A percentile compares a stretch with the other conserved stretches of the same genome.
Conservation (phyloP, 2,113 vertebrate genomes). For the Sphaerodactylus townsendi region DNA sequence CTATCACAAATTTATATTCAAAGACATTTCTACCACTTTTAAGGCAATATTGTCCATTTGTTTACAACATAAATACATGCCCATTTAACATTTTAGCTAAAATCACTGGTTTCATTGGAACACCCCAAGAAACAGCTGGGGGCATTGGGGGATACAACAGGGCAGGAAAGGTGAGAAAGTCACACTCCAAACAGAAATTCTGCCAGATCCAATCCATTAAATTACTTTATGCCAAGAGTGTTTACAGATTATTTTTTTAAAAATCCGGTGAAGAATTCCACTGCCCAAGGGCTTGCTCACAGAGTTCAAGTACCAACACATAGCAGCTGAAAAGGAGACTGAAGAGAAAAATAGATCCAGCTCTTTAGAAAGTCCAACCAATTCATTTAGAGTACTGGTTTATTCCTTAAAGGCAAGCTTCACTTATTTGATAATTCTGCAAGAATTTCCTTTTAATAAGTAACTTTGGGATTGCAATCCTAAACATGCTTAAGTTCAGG, state of each 20-base stretch:
- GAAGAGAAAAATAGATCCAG: background rate
- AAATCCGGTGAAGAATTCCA: background rate
- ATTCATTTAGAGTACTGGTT: background rate
- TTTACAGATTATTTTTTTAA: background rate
- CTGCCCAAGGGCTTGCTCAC: background rate
- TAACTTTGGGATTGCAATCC: background rate
- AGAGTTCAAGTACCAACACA: background rate
- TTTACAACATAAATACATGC: background rate
- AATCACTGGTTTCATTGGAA: too few relatives aligned
- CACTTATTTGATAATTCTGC: background rate
- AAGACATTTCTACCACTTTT: background rate
- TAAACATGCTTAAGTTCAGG: background rate
- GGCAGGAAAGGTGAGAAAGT: too few relatives aligned
- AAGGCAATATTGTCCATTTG: background rate
- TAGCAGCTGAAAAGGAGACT: background rate
- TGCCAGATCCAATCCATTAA: background rate
- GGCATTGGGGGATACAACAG: too few relatives aligned
- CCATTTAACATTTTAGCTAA: background rate
- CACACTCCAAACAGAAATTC: too few relatives aligned
- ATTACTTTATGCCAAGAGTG: background rate
- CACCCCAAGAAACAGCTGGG: too few relatives aligned
- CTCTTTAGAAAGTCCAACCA: background rate
- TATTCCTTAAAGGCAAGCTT: background rate
- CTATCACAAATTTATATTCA: background rate
- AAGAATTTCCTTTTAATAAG: background rate